Base-by-base conservation (phyloP, 2,113 vertebrate species). In the Nothocercus nigrocapillus region DNA sequence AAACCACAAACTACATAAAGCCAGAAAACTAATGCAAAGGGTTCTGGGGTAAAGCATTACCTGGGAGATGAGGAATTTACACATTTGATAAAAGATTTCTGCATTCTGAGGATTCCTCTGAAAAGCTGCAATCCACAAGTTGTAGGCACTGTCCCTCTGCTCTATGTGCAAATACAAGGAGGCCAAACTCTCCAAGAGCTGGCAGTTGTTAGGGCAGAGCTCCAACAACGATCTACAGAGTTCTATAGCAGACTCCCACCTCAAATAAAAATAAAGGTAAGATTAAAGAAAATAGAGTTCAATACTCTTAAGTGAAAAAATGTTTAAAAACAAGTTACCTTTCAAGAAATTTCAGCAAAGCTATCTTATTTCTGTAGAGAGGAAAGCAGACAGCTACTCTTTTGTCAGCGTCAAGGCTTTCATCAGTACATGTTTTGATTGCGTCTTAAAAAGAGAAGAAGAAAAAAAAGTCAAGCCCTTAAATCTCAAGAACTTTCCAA, bases 61-160 rank as follows among this genome's bases (percentile, higher is more conserved):
- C 99, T 99, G 98, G 51, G 96, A 90, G 93, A 98, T 98, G 94
- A 99, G 98, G 97, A 99, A 99, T 96, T 97, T 98, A 98, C 98
- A 99, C 85, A 97, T 98, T 64, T 96, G 97, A 96, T 99, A 99
- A 97, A 99, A 99, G 88, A 99, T 86, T 85, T 98, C 97, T 1
- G 99, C 98, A 61, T 99, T 98, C 90, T 98, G 97, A 85, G 98
- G 98, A 92, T 98, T 98, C 94, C 94, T 98, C 22, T 98, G 98
- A 96, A 99, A 98, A 15, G 98, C 98, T 63, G 96, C 96, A 34
- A 98, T 97, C 99, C 99, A 99, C 78, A 98, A 96, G 27, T 93
- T 94, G 18, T 96, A 97, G 7, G 99, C 99, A 82, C 53, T 93
- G 10, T 98, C 98, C 0, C 44, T 30, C 38, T 98, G 90, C 24